Evolutionary conservation across 2,113 vertebrate species (phyloP).

Genomic region (Pelobates fuscus): DNA sequence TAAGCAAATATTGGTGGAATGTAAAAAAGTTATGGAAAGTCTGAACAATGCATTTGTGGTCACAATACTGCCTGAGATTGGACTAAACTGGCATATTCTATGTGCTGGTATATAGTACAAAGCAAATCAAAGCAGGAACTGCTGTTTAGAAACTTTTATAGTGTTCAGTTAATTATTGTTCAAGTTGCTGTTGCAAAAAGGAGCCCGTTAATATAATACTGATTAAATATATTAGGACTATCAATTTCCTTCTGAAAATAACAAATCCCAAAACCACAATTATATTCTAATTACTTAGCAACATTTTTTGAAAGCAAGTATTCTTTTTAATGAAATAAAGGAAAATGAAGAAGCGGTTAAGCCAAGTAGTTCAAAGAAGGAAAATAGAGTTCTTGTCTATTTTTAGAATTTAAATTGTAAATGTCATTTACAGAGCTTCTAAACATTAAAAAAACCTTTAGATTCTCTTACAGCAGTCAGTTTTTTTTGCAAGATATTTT

Average conservation of each 20-base stretch:
- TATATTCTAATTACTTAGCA: background rate
- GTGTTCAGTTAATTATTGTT: background rate
- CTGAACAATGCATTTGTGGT: conserved; percentile 1
- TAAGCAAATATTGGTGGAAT: conserved; percentile 33
- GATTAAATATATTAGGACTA: background rate
- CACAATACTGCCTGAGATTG: background rate
- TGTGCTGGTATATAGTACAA: background rate
- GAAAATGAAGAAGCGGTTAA: too few species aligned
- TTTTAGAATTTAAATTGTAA: too few species aligned
- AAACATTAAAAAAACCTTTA: too few species aligned
- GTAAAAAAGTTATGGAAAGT: conserved; percentile 5
- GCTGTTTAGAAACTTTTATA: background rate
- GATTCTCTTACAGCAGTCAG: too few species aligned
- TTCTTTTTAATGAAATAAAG: background rate
- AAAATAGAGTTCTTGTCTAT: too few species aligned
- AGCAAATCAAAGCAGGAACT: background rate
- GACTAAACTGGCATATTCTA: background rate
- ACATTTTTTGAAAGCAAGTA: background rate
- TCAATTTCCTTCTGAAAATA: background rate
- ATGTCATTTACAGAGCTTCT: too few species aligned
- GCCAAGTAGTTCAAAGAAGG: too few species aligned
- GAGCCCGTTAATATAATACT: background rate
- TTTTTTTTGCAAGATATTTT: too few species aligned
- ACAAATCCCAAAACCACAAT: background rate
- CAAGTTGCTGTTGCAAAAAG: background rate